Conservation (phyloP, 1,140 invertebrate genomes). For the Bombus vancouverensis region DNA sequence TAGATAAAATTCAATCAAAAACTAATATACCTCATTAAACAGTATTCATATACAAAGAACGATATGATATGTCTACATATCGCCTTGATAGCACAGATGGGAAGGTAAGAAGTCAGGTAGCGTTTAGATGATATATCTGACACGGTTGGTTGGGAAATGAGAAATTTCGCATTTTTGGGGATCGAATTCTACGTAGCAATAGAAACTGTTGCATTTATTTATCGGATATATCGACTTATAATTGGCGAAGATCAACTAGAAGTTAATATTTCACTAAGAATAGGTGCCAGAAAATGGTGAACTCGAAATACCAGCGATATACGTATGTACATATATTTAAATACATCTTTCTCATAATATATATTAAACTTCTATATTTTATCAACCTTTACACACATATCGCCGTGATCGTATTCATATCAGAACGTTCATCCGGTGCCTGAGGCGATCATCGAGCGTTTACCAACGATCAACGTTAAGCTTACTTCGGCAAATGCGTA, state of each 20-base stretch:
- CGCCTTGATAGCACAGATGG: neutral
- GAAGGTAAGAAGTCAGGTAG: too few species aligned
- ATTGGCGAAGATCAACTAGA: neutral
- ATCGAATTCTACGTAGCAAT: neutral
- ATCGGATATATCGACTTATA: neutral
- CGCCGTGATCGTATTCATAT: conserved; percentile 14
- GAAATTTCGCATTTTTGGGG: neutral
- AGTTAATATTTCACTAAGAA: neutral
- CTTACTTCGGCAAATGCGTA: conserved; percentile 12
- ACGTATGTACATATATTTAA: neutral
- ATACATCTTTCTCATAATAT: neutral
- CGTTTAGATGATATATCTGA: neutral
- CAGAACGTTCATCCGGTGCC: conserved; percentile 21
- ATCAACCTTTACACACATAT: conserved; percentile 21
- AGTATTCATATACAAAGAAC: neutral
- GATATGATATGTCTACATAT: neutral
- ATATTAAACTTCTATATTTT: neutral
- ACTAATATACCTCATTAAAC: neutral
- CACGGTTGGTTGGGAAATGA: neutral
- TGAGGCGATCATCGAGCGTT: conserved; percentile 13
- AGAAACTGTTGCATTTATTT: neutral
- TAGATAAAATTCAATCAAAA: neutral
- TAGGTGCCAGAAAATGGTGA: neutral
- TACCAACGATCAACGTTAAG: neutral
- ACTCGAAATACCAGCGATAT: neutral